Evolutionary conservation across 2,888 invertebrate species (phyloP).

Genomic region (Mechanitis mazaeus): DNA sequence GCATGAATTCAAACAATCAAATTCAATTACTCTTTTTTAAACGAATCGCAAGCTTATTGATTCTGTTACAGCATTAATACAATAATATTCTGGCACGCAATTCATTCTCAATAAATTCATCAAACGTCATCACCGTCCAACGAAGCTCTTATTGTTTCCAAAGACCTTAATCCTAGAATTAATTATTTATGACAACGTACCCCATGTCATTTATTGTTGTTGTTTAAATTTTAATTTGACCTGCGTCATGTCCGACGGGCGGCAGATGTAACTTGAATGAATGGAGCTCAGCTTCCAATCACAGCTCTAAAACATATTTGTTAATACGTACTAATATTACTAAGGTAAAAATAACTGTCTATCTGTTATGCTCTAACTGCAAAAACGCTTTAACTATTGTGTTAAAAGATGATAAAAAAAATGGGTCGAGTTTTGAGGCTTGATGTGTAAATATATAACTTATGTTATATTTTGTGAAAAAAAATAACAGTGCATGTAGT

Average conservation of each 20-base stretch:
- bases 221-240: constrained; percentile 4
- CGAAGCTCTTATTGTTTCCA: constrained; percentile 20
- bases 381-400: too few species aligned
- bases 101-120: constrained; percentile 25
- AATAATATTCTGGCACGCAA: constrained; percentile 12
- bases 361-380: too few species aligned
- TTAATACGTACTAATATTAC: neutral
- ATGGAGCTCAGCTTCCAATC: neutral
- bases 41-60: constrained; percentile 24
- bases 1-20: too few species aligned
- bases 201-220: neutral
- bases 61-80: neutral
- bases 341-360: too few species aligned
- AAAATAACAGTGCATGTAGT: too few species aligned
- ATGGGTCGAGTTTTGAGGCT: too few species aligned
- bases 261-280: neutral
- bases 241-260: constrained; percentile 1
- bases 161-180: constrained; percentile 19
- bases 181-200: constrained; percentile 8
- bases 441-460: too few species aligned
- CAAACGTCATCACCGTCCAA: constrained; percentile 27
- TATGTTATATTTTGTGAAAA: too few species aligned
- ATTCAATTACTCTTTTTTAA: constrained; percentile 26
- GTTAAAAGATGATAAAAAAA: too few species aligned
- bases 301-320: neutral